phyloP scores from a whole-genome alignment of 1,140 invertebrate species.

The Apis florea region DNA sequence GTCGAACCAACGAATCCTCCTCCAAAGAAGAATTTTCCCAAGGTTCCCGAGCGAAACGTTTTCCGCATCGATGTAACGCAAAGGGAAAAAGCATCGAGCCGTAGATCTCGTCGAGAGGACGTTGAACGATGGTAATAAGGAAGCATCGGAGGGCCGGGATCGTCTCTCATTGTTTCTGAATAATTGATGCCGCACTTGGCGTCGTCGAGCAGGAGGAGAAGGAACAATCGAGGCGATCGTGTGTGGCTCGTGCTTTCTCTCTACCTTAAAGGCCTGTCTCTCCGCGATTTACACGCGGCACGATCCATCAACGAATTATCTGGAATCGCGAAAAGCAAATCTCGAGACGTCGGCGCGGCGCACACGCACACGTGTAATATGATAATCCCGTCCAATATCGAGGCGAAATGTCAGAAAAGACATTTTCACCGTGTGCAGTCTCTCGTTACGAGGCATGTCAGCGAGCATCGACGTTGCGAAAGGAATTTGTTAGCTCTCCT shows the following conservation, averaged over 20 bases:
- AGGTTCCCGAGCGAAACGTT: neutral
- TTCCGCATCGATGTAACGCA: neutral
- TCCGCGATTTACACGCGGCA: neutral
- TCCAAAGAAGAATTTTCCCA: neutral
- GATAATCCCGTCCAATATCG: constrained; percentile 56
- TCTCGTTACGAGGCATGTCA: constrained; percentile 14
- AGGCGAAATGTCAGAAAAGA: constrained; percentile 52
- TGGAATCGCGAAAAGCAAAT: constrained; percentile 56
- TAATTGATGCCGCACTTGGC: constrained; percentile 66
- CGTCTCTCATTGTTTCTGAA: constrained; percentile 70
- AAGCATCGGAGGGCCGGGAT: constrained; percentile 33
- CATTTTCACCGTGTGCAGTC: constrained; percentile 26
- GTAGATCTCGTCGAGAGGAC: constrained; percentile 34
- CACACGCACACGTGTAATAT: constrained; percentile 56
- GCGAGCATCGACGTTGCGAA: constrained; percentile 8
- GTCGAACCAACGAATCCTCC: neutral
- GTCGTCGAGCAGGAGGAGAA: constrained; percentile 8
- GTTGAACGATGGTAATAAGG: constrained; percentile 52
- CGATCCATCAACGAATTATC: constrained; percentile 52
- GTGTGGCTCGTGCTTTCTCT: constrained; percentile 20
- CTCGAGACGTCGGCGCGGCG: constrained; percentile 19
- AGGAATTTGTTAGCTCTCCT: constrained; percentile 26
- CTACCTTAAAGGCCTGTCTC: no score
- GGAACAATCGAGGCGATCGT: constrained; percentile 48
- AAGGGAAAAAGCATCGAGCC: neutral